Evolutionary conservation across 2,113 vertebrate species (phyloP), one percentile per base, ranked within the genome.

Genomic region (Chlamydotis undulata): DNA sequence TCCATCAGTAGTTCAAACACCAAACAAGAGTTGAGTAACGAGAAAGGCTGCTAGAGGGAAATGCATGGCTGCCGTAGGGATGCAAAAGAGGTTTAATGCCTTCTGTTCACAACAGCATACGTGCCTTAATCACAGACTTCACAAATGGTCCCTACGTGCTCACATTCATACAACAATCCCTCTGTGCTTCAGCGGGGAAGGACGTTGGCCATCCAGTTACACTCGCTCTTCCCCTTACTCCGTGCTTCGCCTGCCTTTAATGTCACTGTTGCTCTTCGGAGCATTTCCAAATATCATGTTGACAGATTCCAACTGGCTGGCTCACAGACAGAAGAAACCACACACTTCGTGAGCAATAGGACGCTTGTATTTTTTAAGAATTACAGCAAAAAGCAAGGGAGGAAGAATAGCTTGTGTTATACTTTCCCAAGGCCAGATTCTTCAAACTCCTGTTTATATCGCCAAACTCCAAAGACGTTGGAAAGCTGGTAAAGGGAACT

Each of bases 261-360:
- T 4, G 33, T 21, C 35, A 15, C 4, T 33, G 28, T 17, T 45
- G 41, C 21, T 69, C 64, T 75, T 33, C 50, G 8, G 29, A 49
- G 39, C 9, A 2, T 22, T 73, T 63, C 49, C 56, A 64, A 57
- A 33, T 7, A 28, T 6, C 33, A 4, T 1, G 8, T 4, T 39
- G 68, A n/a, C 61, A 76, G 56, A 24, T 83, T 5, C 65, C 70
- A 53, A 61, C 43, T 67, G 63, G 93, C 78, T 49, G 45, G 19
- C 56, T 79, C n/a, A 23, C 93, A 96, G 78, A 93, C 61, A 89
- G 90, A 71, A 74, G 93, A 92, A 33, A 26, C 21, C 21, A 22
- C 17, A 29, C 70, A 14, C 63, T 76, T 75, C 85, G 45, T 61
- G 69, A 83, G 56, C 59, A 68, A 63, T 3, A 5, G 3, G 61